phyloP scores from a whole-genome alignment of 2,797 vertebrate genomes.

The Mycteria americana region DNA sequence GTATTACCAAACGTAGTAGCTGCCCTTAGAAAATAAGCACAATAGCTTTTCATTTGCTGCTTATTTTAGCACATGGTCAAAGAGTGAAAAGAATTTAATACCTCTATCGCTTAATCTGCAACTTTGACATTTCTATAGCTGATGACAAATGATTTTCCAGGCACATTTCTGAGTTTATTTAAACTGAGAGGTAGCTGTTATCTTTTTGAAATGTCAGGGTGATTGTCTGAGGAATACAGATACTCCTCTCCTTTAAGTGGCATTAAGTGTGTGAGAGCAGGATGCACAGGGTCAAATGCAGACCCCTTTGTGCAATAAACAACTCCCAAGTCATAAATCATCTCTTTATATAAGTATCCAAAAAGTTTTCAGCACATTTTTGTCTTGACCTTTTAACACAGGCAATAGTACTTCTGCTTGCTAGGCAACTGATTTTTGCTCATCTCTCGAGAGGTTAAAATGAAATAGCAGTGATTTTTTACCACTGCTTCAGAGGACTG shows the following conservation, averaged over 20 bases:
- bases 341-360: neutral
- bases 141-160: constrained; percentile 26
- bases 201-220: constrained; percentile 36
- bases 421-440: constrained; percentile 33
- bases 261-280: neutral
- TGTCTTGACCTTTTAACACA: constrained; percentile 26
- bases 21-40: constrained; percentile 8
- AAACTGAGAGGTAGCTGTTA: constrained; percentile 32
- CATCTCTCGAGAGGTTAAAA: neutral
- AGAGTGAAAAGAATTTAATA: neutral
- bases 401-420: neutral
- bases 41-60: neutral
- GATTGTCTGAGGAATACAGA: constrained; percentile 8
- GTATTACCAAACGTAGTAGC: neutral
- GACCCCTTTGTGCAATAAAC: neutral
- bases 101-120: neutral
- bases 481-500: neutral
- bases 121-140: constrained; percentile 17
- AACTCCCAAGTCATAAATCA: neutral
- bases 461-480: constrained; percentile 17
- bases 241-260: neutral
- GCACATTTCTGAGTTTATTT: constrained; percentile 24
- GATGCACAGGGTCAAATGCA: neutral
- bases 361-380: constrained; percentile 24
- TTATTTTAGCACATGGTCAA: neutral